A percentile compares a stretch with the other conserved stretches of the same genome.
phyloP scores from a whole-genome alignment of 30 jellyfish, hydroid and myxozoan genomes.

The Aurelia coerulea region DNA sequence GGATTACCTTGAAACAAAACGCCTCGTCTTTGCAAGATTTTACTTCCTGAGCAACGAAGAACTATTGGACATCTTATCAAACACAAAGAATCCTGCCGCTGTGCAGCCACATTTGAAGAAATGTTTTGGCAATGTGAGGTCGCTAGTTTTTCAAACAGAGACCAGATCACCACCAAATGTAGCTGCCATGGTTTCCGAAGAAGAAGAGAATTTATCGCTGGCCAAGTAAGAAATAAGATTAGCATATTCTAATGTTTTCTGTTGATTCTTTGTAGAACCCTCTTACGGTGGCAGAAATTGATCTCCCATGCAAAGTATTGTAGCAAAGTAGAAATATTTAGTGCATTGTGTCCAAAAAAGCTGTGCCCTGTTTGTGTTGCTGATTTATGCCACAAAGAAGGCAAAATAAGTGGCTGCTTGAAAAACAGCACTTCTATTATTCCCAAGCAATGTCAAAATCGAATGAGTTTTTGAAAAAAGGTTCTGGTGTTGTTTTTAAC shows the following conservation, averaged over 20 bases:
- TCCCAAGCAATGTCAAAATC: no score
- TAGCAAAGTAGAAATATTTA: no score
- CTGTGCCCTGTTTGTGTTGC: no score
- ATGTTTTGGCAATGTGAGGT: conserved; percentile 85
- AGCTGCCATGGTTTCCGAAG: conserved; percentile 69
- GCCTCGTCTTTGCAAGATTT: conserved; percentile 85
- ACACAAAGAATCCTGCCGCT: conserved; percentile 74
- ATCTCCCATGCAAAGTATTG: no score
- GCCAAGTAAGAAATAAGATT: conserved; percentile 47
- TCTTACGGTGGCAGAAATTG: neutral
- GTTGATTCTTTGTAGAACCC: neutral
- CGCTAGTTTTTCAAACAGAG: conserved; percentile 56
- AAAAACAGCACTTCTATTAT: no score
- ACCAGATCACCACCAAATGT: conserved; percentile 73
- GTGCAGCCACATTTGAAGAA: conserved; percentile 85
- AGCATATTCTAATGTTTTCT: neutral
- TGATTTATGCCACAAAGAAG: no score
- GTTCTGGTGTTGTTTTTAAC: no score
- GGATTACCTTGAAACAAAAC: conserved; percentile 93
- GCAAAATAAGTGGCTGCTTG: no score
- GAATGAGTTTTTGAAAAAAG: no score
- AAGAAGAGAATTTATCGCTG: conserved; percentile 69
- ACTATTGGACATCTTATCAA: conserved; percentile 82
- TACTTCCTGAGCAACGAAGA: conserved; percentile 94
- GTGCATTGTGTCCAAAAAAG: no score